A percentile compares a stretch with the other conserved stretches of the same genome.
Evolutionary conservation across 2,888 invertebrate species (phyloP).

Genomic region (Epinotia brunnichana): DNA sequence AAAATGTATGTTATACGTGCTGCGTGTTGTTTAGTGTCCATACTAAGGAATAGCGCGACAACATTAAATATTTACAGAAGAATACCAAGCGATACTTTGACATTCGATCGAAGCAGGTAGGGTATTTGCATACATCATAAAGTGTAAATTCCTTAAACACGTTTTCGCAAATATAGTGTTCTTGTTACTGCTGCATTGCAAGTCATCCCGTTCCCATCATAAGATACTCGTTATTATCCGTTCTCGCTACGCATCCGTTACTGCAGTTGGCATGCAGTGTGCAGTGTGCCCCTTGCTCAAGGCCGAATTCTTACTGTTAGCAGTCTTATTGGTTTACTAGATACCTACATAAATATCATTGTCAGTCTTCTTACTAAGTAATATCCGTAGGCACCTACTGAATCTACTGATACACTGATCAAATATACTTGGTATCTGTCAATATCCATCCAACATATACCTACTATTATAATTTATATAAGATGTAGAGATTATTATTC

Average conservation of each 20-base stretch:
- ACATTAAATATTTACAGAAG: too few species aligned
- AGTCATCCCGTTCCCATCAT: constrained; percentile 26
- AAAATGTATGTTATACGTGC: too few species aligned
- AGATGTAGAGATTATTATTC: too few species aligned
- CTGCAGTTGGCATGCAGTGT: constrained; percentile 25
- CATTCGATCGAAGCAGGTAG: background rate
- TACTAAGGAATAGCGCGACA: too few species aligned
- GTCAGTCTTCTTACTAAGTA: constrained; percentile 7
- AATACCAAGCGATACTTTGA: background rate
- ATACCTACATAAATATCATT: background rate
- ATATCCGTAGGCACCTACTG: background rate
- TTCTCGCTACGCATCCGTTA: constrained; percentile 17
- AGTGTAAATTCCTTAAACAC: constrained; percentile 7
- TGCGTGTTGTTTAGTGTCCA: too few species aligned
- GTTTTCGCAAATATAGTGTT: constrained; percentile 2
- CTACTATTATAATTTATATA: background rate
- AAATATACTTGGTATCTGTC: too few species aligned
- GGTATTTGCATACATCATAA: background rate
- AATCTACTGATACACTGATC: too few species aligned
- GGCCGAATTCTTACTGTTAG: constrained; percentile 29
- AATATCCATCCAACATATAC: too few species aligned
- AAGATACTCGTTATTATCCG: constrained; percentile 21
- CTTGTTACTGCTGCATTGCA: background rate
- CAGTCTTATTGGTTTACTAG: constrained; percentile 7
- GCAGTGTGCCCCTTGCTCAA: constrained; percentile 25